phyloP scores from a whole-genome alignment of 30 jellyfish, hydroid and myxozoan species.

The Calvadosia cruxmelitensis region DNA sequence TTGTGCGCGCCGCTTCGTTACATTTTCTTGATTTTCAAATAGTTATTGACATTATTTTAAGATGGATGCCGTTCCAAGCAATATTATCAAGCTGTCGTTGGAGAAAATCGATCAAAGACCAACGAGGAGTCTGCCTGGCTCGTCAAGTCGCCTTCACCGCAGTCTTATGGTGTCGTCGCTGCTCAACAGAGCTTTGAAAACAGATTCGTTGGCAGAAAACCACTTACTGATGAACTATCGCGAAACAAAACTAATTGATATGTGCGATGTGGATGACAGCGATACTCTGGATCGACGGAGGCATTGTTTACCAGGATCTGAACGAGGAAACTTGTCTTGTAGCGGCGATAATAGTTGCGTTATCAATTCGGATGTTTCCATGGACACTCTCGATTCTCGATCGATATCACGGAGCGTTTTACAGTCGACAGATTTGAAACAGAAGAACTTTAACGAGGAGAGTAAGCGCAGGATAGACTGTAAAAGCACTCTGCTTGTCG shows the following conservation, averaged over 20 bases:
- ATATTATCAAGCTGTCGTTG: constrained; percentile 36
- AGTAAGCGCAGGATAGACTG: background rate
- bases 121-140: constrained; percentile 28
- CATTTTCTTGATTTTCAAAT: background rate
- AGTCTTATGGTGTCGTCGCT: constrained; percentile 46
- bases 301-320: no score
- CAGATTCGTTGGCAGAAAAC: constrained; percentile 16
- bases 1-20: no score
- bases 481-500: background rate
- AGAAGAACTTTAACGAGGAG: background rate
- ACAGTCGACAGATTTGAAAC: background rate
- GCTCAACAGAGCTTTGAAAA: constrained; percentile 32
- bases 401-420: background rate
- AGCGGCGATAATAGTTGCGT: background rate
- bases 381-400: background rate
- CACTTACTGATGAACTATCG: constrained; percentile 45
- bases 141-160: constrained; percentile 43
- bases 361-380: background rate
- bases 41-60: background rate
- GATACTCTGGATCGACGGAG: background rate
- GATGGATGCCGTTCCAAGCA: constrained; percentile 39
- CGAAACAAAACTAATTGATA: constrained; percentile 38
- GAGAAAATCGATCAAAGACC: constrained; percentile 47
- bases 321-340: no score
- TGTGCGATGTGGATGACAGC: constrained; percentile 34